A percentile compares a stretch with the other conserved stretches of the same genome.
phyloP scores from a whole-genome alignment of 2,113 vertebrate genomes.

The Ia io region DNA sequence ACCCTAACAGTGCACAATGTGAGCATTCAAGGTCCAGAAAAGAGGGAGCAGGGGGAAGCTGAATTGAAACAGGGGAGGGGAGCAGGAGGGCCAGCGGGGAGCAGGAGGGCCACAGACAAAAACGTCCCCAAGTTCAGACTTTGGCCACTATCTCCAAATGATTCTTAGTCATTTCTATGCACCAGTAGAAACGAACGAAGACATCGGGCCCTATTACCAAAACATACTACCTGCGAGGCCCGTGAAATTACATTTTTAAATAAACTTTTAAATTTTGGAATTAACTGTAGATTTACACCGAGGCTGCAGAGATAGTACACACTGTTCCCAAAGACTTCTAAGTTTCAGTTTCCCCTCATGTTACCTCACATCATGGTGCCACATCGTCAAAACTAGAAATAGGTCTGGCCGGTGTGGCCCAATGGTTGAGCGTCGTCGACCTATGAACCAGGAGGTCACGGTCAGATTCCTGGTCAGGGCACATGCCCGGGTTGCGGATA shows the following conservation, averaged over 20 bases:
- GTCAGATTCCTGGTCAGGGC: too few species aligned
- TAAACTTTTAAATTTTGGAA: not conserved
- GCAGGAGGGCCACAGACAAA: not conserved
- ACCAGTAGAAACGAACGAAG: not conserved
- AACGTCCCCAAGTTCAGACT: not conserved
- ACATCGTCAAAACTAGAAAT: not conserved
- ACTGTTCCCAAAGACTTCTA: not conserved
- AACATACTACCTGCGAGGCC: not conserved
- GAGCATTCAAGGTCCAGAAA: not conserved
- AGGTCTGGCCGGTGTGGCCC: too few species aligned
- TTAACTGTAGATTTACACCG: not conserved
- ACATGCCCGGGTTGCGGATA: too few species aligned
- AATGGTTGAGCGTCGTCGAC: too few species aligned
- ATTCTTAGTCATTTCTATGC: not conserved
- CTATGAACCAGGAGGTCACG: too few species aligned
- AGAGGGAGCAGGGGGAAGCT: not conserved
- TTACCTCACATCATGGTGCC: not conserved
- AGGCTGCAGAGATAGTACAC: not conserved
- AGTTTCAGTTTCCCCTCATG: not conserved
- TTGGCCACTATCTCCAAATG: not conserved
- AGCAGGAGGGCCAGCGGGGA: not conserved
- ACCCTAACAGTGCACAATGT: not conserved
- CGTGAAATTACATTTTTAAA: not conserved
- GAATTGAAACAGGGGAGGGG: not conserved
- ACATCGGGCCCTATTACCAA: not conserved